Conservation (phyloP, 2,888 invertebrate genomes). For the Macropis europaea region DNA sequence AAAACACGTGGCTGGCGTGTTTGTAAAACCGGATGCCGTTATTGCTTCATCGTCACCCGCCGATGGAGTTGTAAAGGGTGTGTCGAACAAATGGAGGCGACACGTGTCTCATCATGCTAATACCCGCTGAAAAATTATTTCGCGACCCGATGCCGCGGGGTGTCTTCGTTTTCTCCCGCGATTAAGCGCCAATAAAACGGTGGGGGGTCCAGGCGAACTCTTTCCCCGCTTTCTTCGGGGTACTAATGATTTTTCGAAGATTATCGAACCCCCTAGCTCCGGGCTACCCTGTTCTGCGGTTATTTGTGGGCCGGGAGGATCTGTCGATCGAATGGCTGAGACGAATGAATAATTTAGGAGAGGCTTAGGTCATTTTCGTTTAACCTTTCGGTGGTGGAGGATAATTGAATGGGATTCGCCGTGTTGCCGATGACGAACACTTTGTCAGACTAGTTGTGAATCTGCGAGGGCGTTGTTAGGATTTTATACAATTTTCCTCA, state of each 20-base stretch:
- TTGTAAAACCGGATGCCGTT: constrained; percentile 49
- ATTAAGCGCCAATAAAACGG: constrained; percentile 64
- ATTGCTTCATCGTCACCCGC: constrained; percentile 39
- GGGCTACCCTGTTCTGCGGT: constrained; percentile 5
- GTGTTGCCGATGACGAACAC: too few relatives aligned
- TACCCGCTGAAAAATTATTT: constrained; percentile 70
- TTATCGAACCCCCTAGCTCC: constrained; percentile 18
- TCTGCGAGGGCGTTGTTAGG: too few relatives aligned
- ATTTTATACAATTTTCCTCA: too few relatives aligned
- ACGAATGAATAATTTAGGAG: constrained; percentile 5
- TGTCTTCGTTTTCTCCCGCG: constrained; percentile 21
- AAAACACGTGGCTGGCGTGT: constrained; percentile 46
- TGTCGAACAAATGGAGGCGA: constrained; percentile 55
- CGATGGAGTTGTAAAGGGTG: constrained; percentile 52
- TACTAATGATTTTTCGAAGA: constrained; percentile 55
- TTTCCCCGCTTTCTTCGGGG: not conserved
- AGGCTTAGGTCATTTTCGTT: not conserved
- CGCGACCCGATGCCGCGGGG: constrained; percentile 31
- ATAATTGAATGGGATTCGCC: constrained; percentile 9
- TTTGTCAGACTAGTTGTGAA: too few relatives aligned
- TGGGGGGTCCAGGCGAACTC: constrained; percentile 33
- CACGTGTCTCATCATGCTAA: constrained; percentile 67
- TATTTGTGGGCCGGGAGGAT: constrained; percentile 28
- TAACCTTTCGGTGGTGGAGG: not conserved
- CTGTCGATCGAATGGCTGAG: not conserved